Base-by-base conservation (phyloP, 2,797 vertebrate species). In the Coregonus ussuriensis region DNA sequence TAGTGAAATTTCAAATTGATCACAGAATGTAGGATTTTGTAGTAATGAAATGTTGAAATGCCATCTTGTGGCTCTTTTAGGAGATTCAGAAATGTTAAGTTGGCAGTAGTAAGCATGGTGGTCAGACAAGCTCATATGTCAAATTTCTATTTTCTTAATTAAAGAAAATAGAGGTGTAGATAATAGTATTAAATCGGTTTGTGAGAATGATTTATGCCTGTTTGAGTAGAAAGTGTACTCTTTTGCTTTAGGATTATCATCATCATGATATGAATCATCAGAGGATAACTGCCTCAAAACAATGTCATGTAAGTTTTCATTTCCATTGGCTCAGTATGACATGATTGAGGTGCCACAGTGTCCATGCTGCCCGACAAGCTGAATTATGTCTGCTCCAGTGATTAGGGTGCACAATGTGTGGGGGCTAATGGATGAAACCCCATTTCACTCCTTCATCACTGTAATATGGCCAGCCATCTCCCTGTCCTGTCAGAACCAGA, bases 261-360 rank as follows among this genome's bases (percentile, higher is more conserved):
- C 86, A 86, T 0, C 80, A 85, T 82, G 90, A 84, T 70, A 81
- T 85, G 87, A 84, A 78, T 91, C 85, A 86, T 89, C 75, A 84
- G 78, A 91, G 89, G 82, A 85, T 86, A 88, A 83, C 81, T 74
- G 74, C 69, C 81, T 80, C 86, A 72, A 79, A 74, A 37, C 62
- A 56, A 67, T 15, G 16, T 54, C 33, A 33, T 21, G 4, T 33
- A 69, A 4, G 14, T 68, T 35, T 35, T 68, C 1, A 68, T 68
- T 33, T 33, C 66, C 4, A 33, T 15, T 68, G 66, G 14, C 25
- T 33, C 29, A 37, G 66, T 68, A 68, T 16, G 66, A 31, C 66
- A 31, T 31, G 15, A 37, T 15, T 33, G 35, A 67, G 33, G 65
- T 15, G 31, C 15, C 29, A 72, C 37, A 2, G 51, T 56, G 63